Evolutionary conservation across 2,113 vertebrate genomes (phyloP).

Genomic region (Gulo gulo): DNA sequence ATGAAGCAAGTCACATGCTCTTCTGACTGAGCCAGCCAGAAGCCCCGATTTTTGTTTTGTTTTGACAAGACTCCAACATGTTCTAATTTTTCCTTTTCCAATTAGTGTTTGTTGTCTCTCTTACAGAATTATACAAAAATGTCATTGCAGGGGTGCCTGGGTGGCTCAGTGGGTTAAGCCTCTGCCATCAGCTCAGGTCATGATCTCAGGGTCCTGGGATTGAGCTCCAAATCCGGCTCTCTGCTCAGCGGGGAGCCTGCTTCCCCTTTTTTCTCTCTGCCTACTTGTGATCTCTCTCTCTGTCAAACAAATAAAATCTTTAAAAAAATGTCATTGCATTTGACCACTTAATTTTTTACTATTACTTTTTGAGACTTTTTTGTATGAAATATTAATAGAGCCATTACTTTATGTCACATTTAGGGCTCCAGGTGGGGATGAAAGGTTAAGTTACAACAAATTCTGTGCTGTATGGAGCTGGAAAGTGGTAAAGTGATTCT

Average conservation of each 20-base stretch:
- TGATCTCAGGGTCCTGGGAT: too few species aligned
- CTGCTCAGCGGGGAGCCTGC: too few species aligned
- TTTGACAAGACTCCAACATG: slow-evolving; percentile 12
- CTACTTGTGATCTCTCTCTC: too few species aligned
- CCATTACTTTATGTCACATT: not conserved
- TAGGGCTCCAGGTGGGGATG: not conserved
- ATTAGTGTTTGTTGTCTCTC: not conserved
- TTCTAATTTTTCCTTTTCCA: slow-evolving; percentile 19
- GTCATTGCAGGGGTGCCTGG: not conserved
- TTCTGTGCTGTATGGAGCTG: not conserved
- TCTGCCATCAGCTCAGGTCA: too few species aligned
- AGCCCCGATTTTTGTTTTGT: not conserved
- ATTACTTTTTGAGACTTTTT: not conserved
- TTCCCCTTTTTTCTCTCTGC: too few species aligned
- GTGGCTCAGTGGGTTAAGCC: too few species aligned
- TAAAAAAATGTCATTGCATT: slow-evolving; percentile 30
- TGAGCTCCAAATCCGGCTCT: too few species aligned
- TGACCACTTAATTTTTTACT: slow-evolving; percentile 39
- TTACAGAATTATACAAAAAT: slow-evolving; percentile 49
- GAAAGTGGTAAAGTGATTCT: slow-evolving; percentile 20
- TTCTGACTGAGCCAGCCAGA: not conserved
- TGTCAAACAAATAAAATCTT: too few species aligned
- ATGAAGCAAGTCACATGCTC: not conserved
- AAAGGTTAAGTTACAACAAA: not conserved
- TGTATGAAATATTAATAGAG: slow-evolving; percentile 29